These are phyloP conservation scores for Temnothorax unifasciatus DNA, from an alignment of 2,888 invertebrate species.

Conservation along the genomic window DNA sequence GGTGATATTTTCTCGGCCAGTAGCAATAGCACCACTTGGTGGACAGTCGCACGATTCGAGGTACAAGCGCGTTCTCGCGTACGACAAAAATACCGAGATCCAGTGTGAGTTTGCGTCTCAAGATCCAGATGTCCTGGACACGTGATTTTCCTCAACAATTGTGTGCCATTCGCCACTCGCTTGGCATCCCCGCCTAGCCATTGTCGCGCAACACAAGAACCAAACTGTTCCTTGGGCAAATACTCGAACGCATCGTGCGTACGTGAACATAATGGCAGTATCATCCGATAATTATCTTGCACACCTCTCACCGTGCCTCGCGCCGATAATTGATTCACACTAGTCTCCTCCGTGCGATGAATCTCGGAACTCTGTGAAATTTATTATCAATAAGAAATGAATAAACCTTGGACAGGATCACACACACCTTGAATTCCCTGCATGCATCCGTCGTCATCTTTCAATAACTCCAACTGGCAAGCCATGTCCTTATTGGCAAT, in stretches of 20 bases:
- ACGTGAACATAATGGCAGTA: conserved; percentile 94
- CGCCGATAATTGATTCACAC: conserved; percentile 89
- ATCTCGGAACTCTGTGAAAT: conserved; percentile 90
- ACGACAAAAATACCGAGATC: conserved; percentile 86
- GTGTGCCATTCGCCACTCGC: conserved; percentile 92
- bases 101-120: conserved; percentile 87
- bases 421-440: conserved; percentile 76
- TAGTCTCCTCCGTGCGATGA: conserved; percentile 91
- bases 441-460: conserved; percentile 89
- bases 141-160: conserved; percentile 98
- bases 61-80: conserved; percentile 89
- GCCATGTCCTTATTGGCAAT: conserved; percentile 91
- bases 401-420: conserved; percentile 27
- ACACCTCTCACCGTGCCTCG: conserved; percentile 89
- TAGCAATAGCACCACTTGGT: conserved; percentile 85
- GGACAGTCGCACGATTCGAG: conserved; percentile 92
- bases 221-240: conserved; percentile 96
- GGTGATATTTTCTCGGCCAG: neutral
- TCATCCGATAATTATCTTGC: conserved; percentile 90
- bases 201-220: conserved; percentile 93
- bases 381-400: conserved; percentile 73
- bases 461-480: conserved; percentile 91
- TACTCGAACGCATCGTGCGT: conserved; percentile 97
- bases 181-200: conserved; percentile 91
- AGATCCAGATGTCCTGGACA: conserved; percentile 98